Conservation (phyloP, 1,140 invertebrate genomes). For the Ostrea denselamellosa region DNA sequence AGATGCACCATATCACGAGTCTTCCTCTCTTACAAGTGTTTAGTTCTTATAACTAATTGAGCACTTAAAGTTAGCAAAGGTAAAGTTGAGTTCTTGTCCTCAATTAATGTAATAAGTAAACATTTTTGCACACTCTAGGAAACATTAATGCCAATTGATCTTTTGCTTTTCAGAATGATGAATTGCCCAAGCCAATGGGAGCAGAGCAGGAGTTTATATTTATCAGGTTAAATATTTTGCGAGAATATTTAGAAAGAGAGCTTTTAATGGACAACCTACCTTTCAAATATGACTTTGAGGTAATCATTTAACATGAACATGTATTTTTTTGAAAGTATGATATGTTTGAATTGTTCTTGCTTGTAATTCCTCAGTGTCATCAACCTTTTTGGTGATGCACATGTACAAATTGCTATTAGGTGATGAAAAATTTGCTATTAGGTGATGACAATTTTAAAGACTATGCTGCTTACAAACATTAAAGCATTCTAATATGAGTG, state of each 20-base stretch:
- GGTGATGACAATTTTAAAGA: no score
- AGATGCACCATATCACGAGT: not conserved
- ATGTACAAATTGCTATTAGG: no score
- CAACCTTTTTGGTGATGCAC: no score
- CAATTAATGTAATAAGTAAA: not conserved
- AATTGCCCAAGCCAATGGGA: slow-evolving; percentile 79
- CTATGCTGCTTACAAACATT: no score
- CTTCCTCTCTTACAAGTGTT: not conserved
- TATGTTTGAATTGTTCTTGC: no score
- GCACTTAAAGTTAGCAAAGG: slow-evolving; percentile 47
- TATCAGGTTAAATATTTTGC: slow-evolving; percentile 89
- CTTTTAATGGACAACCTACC: slow-evolving; percentile 93
- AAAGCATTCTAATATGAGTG: no score
- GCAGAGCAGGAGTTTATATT: slow-evolving; percentile 80
- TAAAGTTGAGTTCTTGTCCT: not conserved
- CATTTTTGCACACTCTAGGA: not conserved
- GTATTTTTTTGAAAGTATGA: no score
- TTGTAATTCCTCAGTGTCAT: no score
- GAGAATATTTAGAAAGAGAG: slow-evolving; percentile 96
- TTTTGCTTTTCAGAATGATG: slow-evolving; percentile 74
- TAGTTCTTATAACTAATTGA: slow-evolving; percentile 21
- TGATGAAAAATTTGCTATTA: no score
- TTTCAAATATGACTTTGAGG: slow-evolving; percentile 85
- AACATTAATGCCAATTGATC: not conserved
- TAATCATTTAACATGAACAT: slow-evolving; percentile 58